Evolutionary conservation across 2,113 vertebrate genomes (phyloP), one percentile per base, ranked within the genome.

Genomic region (Mola mola): DNA sequence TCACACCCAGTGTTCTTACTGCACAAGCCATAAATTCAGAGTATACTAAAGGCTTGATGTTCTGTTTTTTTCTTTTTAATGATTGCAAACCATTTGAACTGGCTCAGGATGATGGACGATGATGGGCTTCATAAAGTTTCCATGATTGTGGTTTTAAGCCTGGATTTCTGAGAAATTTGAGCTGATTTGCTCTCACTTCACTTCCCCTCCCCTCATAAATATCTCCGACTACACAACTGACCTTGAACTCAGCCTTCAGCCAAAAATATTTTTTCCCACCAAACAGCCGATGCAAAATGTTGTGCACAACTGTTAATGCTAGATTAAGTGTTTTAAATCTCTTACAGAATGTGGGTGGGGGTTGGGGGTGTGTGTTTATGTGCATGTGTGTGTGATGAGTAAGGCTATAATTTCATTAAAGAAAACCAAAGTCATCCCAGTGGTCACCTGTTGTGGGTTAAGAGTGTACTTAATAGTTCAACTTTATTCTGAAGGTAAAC

Each of bases 401-500:
- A 28, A 55, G 24, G 11, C 38, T 69, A 22, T 11, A 17, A 66
- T 21, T 28, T 59, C 25, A 29, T 20, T 48, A 29, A 51, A 40
- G 17, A 20, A 61, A 56, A 41, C 2, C 16, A 55, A 47, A 64
- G 53, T 24, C 6, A 19, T 79, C 50, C 65, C 49, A 52, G 15
- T 61, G 38, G 56, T 47, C 29, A 66, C 49, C 43, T 62, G 34
- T 58, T 74, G 17, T 47, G 34, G 42, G 16, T 66, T 57, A 67
- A 41, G 26, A 36, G 19, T 72, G 28, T 74, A 46, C 21, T 63
- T 67, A 69, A 78, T 41, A 66, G 57, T 47, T 66, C 60, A 70
- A 31, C 61, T 49, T 68, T 78, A 36, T 69, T 76, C 61, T 44
- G 25, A 91, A 99, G 94, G 95, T 89, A 83, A 95, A 94, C 84